phyloP scores from a whole-genome alignment of 1,140 invertebrate genomes.

The Procambarus virginalis region DNA sequence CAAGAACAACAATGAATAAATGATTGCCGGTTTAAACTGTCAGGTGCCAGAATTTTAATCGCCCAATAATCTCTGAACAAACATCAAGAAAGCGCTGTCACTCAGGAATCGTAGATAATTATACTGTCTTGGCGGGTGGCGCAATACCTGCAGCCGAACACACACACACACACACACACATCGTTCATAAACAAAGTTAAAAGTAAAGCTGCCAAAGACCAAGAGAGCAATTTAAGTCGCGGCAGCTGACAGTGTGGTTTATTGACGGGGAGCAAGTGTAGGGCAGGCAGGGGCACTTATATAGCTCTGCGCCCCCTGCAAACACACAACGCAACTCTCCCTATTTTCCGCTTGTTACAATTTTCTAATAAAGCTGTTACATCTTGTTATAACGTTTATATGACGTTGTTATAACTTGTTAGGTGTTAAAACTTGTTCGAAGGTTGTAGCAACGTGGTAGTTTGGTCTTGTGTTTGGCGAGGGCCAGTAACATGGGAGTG shows the following conservation, averaged over 20 bases:
- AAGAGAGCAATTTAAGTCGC: not conserved
- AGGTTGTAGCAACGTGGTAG: too few relatives aligned
- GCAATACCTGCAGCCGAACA: not conserved
- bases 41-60: not conserved
- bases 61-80: not conserved
- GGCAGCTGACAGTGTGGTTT: not conserved
- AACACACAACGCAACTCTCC: too few relatives aligned
- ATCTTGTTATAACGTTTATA: too few relatives aligned
- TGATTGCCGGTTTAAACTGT: too few relatives aligned
- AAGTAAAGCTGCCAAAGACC: not conserved
- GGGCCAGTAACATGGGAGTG: too few relatives aligned
- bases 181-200: not conserved
- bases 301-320: not conserved
- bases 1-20: too few relatives aligned
- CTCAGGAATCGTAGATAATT: not conserved
- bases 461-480: too few relatives aligned
- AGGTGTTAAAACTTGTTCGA: too few relatives aligned
- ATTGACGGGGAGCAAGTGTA: not conserved
- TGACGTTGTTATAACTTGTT: too few relatives aligned
- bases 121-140: not conserved
- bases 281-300: not conserved
- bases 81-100: not conserved
- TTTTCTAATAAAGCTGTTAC: too few relatives aligned
- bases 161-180: not conserved
- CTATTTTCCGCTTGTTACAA: too few relatives aligned